phyloP scores from a whole-genome alignment of 30 jellyfish, hydroid and myxozoan species.

The Haliclystus octoradiatus region DNA sequence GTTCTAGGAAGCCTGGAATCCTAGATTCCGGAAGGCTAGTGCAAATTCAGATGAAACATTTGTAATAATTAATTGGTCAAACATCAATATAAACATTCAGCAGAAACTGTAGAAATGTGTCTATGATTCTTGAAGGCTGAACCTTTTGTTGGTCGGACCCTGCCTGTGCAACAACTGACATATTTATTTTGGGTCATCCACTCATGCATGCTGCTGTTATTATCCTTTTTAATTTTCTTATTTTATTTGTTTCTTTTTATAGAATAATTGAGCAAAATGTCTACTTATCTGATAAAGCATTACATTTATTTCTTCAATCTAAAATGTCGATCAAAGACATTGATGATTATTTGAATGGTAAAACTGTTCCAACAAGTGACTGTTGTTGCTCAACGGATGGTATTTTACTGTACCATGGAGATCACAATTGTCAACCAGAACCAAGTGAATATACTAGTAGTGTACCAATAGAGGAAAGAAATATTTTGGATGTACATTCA shows the following conservation, averaged over 20 bases:
- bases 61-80: no score
- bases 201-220: no score
- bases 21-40: no score
- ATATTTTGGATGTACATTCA: background rate
- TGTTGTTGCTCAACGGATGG: background rate
- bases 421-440: background rate
- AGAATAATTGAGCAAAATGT: slow-evolving; percentile 74
- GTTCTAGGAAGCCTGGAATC: no score
- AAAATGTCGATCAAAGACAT: slow-evolving; percentile 19
- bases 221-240: background rate
- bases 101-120: no score
- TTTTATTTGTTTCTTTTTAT: background rate
- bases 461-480: background rate
- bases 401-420: background rate
- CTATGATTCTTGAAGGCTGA: no score
- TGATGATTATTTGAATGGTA: slow-evolving; percentile 9
- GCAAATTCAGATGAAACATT: no score
- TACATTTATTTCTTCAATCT: slow-evolving; percentile 63
- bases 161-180: no score
- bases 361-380: background rate
- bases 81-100: no score
- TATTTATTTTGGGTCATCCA: no score
- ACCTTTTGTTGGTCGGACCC: no score
- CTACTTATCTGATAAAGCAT: slow-evolving; percentile 75
- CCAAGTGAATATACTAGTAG: background rate